Evolutionary conservation across 2,797 vertebrate genomes (phyloP), one percentile per base, ranked within the genome.

Genomic region (Etheostoma perlongum): DNA sequence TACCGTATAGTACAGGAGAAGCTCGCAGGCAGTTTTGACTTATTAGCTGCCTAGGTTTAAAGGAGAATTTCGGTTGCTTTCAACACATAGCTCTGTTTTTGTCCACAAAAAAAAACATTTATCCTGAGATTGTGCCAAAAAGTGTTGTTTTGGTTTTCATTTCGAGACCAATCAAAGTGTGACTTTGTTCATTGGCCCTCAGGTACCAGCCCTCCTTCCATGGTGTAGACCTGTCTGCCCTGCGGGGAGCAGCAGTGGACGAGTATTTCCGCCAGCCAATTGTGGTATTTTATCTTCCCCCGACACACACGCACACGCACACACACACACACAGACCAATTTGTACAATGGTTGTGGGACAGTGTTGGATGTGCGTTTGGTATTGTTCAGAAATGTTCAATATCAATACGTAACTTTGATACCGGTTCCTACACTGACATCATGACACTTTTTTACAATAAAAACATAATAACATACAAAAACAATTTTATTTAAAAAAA

Each of bases 171-270:
- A 12, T 44, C 0, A 46, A 13, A 25, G 27, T 12, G 1, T 53
- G 21, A 36, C 36, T 7, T 5, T 44, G 11, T 27, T 65, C 8
- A 27, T 25, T 30, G 19, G 5, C 52, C 44, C 19, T 48, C 88
- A 99, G 97, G 98, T 99, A 99, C 90, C 98, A 99, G 91, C 98
- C 97, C 1, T 99, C 98, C 25, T 99, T 99, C 91, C 98, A 99
- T 0, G 98, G 98, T 1, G 98, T 99, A 6, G 97, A 99, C 77
- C 95, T 99, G n/a, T 98, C 98, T 0, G 96, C 97, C 11, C 95
- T 99, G 30, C 95, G 98, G n/a, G 98, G 97, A 0, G 98, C 98
- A 0, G 98, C 98, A 0, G 97, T 99, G 72, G 98, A 99, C 1
- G 98, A 99, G 84, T 99, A 99, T 85, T 99, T 99, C 92, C 94